Percentiles rank a stretch among this genome's conserved stretches.
These are phyloP conservation scores for Austrolebias charrua DNA, from an alignment of 2,797 vertebrate genomes.

Conservation along the genomic window DNA sequence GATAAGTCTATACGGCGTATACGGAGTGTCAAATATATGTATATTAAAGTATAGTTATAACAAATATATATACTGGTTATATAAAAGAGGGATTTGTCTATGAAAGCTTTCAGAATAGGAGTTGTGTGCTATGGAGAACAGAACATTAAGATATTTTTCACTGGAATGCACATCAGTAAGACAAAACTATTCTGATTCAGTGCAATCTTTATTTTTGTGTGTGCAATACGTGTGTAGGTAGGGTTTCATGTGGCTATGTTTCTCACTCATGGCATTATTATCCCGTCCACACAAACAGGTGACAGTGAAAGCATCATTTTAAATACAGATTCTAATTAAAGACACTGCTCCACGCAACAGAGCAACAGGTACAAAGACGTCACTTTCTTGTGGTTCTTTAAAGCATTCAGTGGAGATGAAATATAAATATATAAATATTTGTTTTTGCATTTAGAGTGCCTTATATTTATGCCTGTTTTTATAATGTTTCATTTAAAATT, in stretches of 20 bases:
- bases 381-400: conserved; percentile 63
- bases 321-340: conserved; percentile 46
- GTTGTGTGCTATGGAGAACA: conserved; percentile 78
- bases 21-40: conserved; percentile 65
- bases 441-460: conserved; percentile 99
- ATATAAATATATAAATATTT: conserved; percentile 34
- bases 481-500: conserved; percentile 78
- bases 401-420: conserved; percentile 45
- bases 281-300: conserved; percentile 25
- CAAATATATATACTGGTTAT: conserved; percentile 39
- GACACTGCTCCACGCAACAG: conserved; percentile 61
- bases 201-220: conserved; percentile 94
- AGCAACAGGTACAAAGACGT: conserved; percentile 73
- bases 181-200: conserved; percentile 88
- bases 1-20: conserved; percentile 57
- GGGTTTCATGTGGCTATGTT: conserved; percentile 65
- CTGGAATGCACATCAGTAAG: conserved; percentile 98
- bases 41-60: conserved; percentile 63
- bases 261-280: conserved; percentile 58
- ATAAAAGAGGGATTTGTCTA: conserved; percentile 55
- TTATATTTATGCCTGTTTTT: conserved; percentile 99
- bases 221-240: conserved; percentile 93
- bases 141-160: conserved; percentile 85
- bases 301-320: conserved; percentile 48
- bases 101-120: conserved; percentile 72